A percentile compares a stretch with the other conserved stretches of the same genome.
phyloP scores from a whole-genome alignment of 2,113 vertebrate species.

The Platysteira castanea region DNA sequence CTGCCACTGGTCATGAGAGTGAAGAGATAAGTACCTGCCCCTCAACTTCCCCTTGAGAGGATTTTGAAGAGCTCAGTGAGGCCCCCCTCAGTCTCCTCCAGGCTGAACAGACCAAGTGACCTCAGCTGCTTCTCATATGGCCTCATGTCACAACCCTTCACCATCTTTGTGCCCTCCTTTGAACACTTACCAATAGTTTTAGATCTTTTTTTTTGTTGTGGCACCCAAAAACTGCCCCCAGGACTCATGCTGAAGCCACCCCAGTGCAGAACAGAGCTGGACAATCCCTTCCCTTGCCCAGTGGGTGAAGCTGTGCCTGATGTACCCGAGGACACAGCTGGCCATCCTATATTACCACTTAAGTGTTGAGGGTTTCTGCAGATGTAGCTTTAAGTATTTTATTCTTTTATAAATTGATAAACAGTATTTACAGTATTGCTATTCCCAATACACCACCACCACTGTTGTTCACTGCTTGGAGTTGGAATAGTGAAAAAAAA shows the following conservation, averaged over 20 bases:
- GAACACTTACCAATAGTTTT: too few relatives aligned
- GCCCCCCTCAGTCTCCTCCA: neutral
- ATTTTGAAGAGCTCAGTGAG: too few relatives aligned
- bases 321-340: neutral
- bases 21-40: neutral
- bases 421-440: neutral
- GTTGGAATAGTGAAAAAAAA: neutral
- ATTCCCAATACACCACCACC: constrained; percentile 1
- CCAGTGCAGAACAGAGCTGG: neutral
- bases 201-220: too few relatives aligned
- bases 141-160: neutral
- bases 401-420: constrained; percentile 50
- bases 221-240: neutral
- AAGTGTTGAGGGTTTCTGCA: constrained; percentile 1
- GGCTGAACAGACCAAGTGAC: neutral
- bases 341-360: neutral
- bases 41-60: neutral
- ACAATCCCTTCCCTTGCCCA: neutral
- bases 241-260: accelerated
- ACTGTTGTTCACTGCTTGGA: neutral
- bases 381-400: constrained; percentile 31
- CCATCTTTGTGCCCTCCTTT: neutral
- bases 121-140: accelerated
- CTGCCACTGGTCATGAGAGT: neutral
- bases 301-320: too few relatives aligned